Base-by-base conservation (phyloP, 2,888 invertebrate species). In the Melanargia galathea region DNA sequence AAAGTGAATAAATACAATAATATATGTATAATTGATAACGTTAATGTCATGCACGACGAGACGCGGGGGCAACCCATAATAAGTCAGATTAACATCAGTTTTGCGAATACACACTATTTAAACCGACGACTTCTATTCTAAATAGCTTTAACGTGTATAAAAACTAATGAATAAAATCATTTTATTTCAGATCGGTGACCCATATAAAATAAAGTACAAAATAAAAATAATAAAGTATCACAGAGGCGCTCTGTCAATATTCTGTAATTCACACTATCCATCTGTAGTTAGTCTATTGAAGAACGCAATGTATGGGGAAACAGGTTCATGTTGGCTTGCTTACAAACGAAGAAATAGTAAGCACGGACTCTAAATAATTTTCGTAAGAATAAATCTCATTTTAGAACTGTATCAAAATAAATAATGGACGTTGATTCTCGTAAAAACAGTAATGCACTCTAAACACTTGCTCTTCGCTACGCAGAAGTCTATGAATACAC, bases 1-100 rank as follows among this genome's bases (percentile, higher is more conserved):
- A 89, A 90, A 90, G 87, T 89, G 90, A 89, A 88, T 90, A 83
- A 85, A 87, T 90, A 90, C 86, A 87, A 85, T 87, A 85, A 83
- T 82, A 76, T 77, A 81, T 83, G 79, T n/a, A 82, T 86, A 79
- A 82, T 85, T 72, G 75, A 76, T 82, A 82, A 83, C 79, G 77
- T 79, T 83, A 79, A 81, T 82, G 74, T 80, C 70, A 81, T 82
- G 84, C 78, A 81, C 77, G 80, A 80, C 70, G 72, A 82, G 79
- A 84, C 73, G 80, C 78, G 78, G 78, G 76, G 76, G 81, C 82
- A 86, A 86, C 80, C 77, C 74, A 83, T 68, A 76, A 22, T 22
- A 46, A 77, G 70, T 67, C 66, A 60, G 71, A 67, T 68, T 75
- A 79, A 80, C 76, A 78, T 74, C 74, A 77, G 79, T 79, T 78